Evolutionary conservation across 2,888 invertebrate genomes (phyloP), one percentile per base, ranked within the genome.

Genomic region (Cynaeus angustus): DNA sequence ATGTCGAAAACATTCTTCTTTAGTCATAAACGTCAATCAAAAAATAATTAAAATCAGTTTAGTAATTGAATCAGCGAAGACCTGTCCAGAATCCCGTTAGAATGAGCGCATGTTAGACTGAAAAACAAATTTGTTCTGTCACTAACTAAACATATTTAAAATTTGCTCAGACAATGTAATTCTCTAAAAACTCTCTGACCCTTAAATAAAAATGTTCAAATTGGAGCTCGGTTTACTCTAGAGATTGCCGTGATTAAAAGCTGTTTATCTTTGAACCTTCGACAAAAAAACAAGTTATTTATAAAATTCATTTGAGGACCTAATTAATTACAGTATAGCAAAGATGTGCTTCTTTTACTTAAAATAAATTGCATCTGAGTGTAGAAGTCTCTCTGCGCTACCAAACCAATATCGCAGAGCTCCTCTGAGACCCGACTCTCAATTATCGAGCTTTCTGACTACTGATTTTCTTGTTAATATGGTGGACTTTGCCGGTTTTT

Each of bases 391-490:
- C 26, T 46, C 43, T 21, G 10, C 41, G 4, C 14, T 16, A 38
- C 10, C 28, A 30, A 45, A 46, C 50, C 48, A 50, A 62, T 62
- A 62, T 50, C 48, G n/a, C 12, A 37, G 41, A 45, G 4, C 43
- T 56, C 43, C 43, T 56, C 1, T 8, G 59, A 62, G 53, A 43
- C 6, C 12, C 30, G 43, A 64, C 43, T 37, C 53, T 52, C 52
- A 64, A 64, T 64, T 64, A 64, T 53, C 53, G 53, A 12, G 26
- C 52, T 28, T 64, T 62, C 62, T 37, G 48, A 62, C 48, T 62
- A 33, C 52, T 64, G 64, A 64, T 64, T 64, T 53, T 64, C 64
- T 43, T 64, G 64, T 64, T 64, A 64, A 64, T 53, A 43, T 64
- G 33, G 53, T 53, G 28, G 64, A 64, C 50, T 62, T 50, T n/a